A percentile compares a stretch with the other conserved stretches of the same genome.
Evolutionary conservation across 92 coral and sea anemone genomes (phyloP).

Genomic region (Pocillopora meandrina): DNA sequence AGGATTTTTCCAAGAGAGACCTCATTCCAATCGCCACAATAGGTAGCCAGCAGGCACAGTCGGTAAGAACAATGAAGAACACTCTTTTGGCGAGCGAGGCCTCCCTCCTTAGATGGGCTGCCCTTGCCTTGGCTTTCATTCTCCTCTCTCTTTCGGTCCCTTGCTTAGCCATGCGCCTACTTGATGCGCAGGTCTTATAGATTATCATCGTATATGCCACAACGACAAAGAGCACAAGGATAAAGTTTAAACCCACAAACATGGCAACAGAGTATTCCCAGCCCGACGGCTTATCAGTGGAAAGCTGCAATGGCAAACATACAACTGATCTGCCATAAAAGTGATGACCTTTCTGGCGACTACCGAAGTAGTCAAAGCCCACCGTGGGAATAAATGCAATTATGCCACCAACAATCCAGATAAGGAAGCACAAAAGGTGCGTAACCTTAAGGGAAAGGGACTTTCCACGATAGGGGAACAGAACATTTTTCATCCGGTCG

Average conservation of each 20-base stretch:
- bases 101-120: no score
- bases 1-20: no score
- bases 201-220: slow-evolving; percentile 64
- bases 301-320: slow-evolving; percentile 81
- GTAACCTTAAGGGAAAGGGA: slow-evolving; percentile 45
- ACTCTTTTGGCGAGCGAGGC: no score
- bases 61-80: no score
- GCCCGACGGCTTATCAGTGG: slow-evolving; percentile 69
- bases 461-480: slow-evolving; percentile 57
- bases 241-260: slow-evolving; percentile 66
- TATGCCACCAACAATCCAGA: slow-evolving; percentile 60
- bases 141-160: slow-evolving; percentile 10
- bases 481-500: slow-evolving; percentile 73
- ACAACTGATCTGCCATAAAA: slow-evolving; percentile 81
- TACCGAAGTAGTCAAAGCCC: slow-evolving; percentile 62
- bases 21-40: no score
- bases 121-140: slow-evolving; percentile 36
- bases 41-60: no score
- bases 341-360: not conserved
- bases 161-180: not conserved
- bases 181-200: slow-evolving; percentile 36
- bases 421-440: slow-evolving; percentile 44
- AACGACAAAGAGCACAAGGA: slow-evolving; percentile 50
- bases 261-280: slow-evolving; percentile 79
- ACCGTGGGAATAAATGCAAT: slow-evolving; percentile 61